Evolutionary conservation across 2,888 invertebrate genomes (phyloP), one percentile per base, ranked within the genome.

Genomic region (Eremobia ochroleuca): DNA sequence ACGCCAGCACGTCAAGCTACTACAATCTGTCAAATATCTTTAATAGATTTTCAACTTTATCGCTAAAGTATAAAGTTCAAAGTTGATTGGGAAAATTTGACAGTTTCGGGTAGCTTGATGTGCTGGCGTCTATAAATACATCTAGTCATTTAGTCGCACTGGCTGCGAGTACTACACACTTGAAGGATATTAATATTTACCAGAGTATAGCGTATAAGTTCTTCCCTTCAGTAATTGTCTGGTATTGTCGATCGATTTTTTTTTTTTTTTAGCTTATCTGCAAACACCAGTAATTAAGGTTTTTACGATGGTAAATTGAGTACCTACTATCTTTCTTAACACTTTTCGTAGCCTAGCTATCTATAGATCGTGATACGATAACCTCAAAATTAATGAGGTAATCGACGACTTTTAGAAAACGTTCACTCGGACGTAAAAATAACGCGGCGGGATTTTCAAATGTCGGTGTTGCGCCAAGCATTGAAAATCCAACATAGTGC

Each of bases 171-270:
- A n/a, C 15, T 31, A n/a, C 55, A 21, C 37, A 49, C 31, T 43
- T 43, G 43, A 73, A 61, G 59, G 28, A 61, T 21, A 59, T 59
- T 4, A 73, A 61, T 81, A 34, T 34, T 40, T 43, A 49, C 25
- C 59, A 81, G 25, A 9, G 15, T 28, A 61, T 34, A 15, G n/a
- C 46, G 28, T 25, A 75, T 37, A 76, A n/a, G 77, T 59, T 28
- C 31, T 80, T 80, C 34, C 8, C 11, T 77, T 52, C 15, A 13
- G 18, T 72, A 40, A 73, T 34, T 28, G 73, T 21, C 59, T 34
- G 18, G 25, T 58, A 81, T 58, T 6, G n/a, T 72, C 31, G 15
- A 73, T 61, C 40, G 40, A 43, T 59, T 18, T n/a, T n/a, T n/a
- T n/a, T n/a, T n/a, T n/a, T n/a, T n/a, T n/a, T n/a, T n/a, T n/a